Evolutionary conservation across 2,797 vertebrate genomes (phyloP).

Genomic region (Sebastes iracundus): DNA sequence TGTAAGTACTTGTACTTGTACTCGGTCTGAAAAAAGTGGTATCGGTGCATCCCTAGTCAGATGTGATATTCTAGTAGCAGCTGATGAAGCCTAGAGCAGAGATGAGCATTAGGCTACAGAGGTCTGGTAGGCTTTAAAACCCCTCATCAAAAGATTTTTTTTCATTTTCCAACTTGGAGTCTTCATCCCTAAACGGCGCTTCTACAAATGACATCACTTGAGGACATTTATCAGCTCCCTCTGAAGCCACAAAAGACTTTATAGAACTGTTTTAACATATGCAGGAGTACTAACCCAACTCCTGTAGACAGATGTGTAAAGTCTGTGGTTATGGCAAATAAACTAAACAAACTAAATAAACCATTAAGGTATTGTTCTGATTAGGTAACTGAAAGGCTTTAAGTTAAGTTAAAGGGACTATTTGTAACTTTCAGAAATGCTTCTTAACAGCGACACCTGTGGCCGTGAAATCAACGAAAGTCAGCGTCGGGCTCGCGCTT

Average conservation of each 20-base stretch:
- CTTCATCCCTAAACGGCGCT: too few species aligned
- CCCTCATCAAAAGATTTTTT: too few species aligned
- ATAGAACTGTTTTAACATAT: not conserved
- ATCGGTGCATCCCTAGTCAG: not conserved
- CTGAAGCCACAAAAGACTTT: not conserved
- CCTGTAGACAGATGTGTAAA: not conserved
- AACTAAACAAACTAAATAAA: not conserved
- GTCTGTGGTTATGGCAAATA: not conserved
- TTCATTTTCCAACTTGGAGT: too few species aligned
- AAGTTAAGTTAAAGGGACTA: not conserved
- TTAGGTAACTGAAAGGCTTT: not conserved
- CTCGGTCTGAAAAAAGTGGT: too few species aligned
- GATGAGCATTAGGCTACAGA: not conserved
- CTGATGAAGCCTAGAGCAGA: not conserved
- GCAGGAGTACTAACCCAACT: not conserved
- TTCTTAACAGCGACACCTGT: too few species aligned
- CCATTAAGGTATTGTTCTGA: not conserved
- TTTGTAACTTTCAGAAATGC: too few species aligned
- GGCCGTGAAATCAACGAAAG: too few species aligned
- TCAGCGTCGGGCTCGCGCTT: too few species aligned
- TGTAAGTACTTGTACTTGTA: too few species aligned
- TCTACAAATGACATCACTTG: too few species aligned
- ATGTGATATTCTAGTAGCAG: not conserved
- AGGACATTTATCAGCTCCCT: not conserved
- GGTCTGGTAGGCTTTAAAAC: not conserved